phyloP scores from a whole-genome alignment of 2,113 vertebrate genomes.

The Corapipo altera region DNA sequence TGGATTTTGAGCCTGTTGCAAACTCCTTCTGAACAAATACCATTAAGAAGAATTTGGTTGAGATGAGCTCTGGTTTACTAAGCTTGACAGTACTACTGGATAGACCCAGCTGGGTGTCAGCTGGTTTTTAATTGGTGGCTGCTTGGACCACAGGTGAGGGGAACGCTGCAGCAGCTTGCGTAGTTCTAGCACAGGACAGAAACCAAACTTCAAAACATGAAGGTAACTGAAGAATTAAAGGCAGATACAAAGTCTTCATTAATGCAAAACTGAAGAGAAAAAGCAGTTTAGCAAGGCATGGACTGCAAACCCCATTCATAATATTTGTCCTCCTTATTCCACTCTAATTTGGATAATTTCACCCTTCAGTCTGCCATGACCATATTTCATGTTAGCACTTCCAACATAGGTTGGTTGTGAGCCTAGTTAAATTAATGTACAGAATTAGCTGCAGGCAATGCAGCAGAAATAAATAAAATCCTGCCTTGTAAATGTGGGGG shows the following conservation, averaged over 20 bases:
- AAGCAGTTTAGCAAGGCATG: background rate
- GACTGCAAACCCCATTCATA: background rate
- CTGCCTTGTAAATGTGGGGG: background rate
- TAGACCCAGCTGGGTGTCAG: background rate
- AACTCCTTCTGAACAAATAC: background rate
- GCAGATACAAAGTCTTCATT: background rate
- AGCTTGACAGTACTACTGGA: background rate
- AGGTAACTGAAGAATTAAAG: background rate
- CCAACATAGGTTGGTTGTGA: background rate
- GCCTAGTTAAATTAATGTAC: background rate
- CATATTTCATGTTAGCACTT: background rate
- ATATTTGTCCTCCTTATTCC: background rate
- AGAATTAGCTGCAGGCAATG: background rate
- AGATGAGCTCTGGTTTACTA: background rate
- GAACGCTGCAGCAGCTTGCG: accelerated
- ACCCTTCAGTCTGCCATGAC: background rate
- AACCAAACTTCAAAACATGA: background rate
- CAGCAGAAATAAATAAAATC: background rate
- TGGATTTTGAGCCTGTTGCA: background rate
- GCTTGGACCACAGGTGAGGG: background rate
- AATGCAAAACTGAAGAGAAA: background rate
- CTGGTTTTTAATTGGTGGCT: background rate
- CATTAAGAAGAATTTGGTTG: background rate
- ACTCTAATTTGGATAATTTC: background rate
- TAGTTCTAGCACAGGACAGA: background rate